Evolutionary conservation across 2,888 invertebrate species (phyloP).

Genomic region (Nephrocerus scutellatus): DNA sequence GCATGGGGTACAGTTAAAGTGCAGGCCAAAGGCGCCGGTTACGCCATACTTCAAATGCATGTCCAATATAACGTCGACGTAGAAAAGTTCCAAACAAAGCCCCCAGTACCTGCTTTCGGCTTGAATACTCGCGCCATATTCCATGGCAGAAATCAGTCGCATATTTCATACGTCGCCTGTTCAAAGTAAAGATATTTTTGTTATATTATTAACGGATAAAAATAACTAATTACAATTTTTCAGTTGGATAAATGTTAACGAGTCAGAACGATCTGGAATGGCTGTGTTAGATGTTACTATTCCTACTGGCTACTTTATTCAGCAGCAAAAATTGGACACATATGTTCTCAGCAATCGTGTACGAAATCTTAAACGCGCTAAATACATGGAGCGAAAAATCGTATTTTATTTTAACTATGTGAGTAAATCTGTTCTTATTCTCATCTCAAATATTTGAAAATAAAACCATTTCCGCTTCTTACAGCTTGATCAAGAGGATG

Average conservation of each 20-base stretch:
- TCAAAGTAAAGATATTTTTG: constrained; percentile 58
- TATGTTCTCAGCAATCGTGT: constrained; percentile 77
- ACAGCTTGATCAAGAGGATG: constrained; percentile 73
- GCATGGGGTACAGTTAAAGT: constrained; percentile 94
- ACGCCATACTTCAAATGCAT: constrained; percentile 87
- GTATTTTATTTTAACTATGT: constrained; percentile 91
- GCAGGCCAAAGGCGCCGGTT: constrained; percentile 87
- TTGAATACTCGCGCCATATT: constrained; percentile 67
- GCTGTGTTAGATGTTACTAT: constrained; percentile 79
- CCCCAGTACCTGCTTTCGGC: constrained; percentile 74
- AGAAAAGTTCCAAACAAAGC: constrained; percentile 73
- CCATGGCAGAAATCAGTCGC: constrained; percentile 89
- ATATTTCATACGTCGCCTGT: constrained; percentile 78
- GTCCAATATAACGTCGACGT: constrained; percentile 88
- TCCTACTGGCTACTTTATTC: constrained; percentile 86
- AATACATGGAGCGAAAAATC: constrained; percentile 73
- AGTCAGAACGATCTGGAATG: constrained; percentile 80
- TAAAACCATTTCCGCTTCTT: constrained; percentile 24
- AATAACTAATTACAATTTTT: constrained; percentile 11
- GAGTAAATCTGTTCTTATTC: constrained; percentile 45
- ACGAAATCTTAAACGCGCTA: constrained; percentile 75
- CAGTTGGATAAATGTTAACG: constrained; percentile 72
- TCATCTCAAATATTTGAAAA: neutral
- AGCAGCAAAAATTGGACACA: constrained; percentile 79
- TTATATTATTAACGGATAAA: neutral